Conservation (phyloP, 1,140 invertebrate species). For the Megalopta genalis region DNA sequence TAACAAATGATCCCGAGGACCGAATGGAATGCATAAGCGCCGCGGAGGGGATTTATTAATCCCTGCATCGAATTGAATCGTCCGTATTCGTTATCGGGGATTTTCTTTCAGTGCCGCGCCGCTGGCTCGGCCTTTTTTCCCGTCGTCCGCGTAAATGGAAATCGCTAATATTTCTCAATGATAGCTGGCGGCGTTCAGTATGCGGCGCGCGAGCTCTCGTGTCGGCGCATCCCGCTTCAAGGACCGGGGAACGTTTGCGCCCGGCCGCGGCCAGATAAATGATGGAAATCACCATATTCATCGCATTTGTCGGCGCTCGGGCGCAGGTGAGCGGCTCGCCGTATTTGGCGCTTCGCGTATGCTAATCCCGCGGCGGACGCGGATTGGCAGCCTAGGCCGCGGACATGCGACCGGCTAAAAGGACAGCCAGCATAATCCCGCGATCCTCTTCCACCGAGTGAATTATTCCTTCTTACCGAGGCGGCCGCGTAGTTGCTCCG, state of each 20-base stretch:
- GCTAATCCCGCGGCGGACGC: constrained; percentile 66
- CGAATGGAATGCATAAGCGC: neutral
- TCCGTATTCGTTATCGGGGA: neutral
- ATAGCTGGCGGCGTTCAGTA: constrained; percentile 27
- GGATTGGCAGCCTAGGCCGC: constrained; percentile 52
- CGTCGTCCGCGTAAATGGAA: constrained; percentile 1
- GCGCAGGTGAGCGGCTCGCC: constrained; percentile 64
- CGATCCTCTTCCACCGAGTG: constrained; percentile 35
- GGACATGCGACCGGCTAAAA: constrained; percentile 44
- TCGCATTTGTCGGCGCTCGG: constrained; percentile 68
- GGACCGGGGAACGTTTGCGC: constrained; percentile 58
- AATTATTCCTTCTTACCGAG: constrained; percentile 48
- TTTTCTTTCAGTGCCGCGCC: neutral
- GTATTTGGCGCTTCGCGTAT: constrained; percentile 73
- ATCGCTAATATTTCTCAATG: constrained; percentile 45
- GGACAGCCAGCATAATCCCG: constrained; percentile 52
- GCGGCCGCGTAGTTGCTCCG: too few relatives aligned
- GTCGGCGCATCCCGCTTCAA: constrained; percentile 41
- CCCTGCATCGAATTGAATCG: neutral
- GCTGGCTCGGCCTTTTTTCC: neutral
- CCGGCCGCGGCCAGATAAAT: constrained; percentile 65
- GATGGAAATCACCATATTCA: constrained; percentile 76
- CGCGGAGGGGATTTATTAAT: neutral
- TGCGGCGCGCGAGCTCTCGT: constrained; percentile 39
- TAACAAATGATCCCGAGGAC: too few relatives aligned